phyloP scores from a whole-genome alignment of 2,797 vertebrate species.

The Denticeps clupeoides region DNA sequence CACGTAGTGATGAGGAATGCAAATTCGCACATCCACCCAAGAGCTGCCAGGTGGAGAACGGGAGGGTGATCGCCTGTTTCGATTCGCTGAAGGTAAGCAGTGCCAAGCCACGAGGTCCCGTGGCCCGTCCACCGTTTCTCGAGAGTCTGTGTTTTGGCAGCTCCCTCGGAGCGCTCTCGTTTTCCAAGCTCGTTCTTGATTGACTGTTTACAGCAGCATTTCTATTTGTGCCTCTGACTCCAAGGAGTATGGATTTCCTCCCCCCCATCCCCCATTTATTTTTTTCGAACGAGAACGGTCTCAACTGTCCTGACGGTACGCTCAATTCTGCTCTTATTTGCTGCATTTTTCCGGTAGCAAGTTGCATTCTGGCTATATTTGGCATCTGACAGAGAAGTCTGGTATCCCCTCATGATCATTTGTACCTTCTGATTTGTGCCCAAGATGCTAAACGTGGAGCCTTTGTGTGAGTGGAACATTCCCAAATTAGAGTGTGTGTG shows the following conservation, averaged over 20 bases:
- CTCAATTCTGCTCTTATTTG: not conserved
- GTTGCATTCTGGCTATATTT: not conserved
- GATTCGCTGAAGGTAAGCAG: slow-evolving; percentile 99
- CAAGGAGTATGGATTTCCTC: no score
- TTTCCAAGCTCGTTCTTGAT: no score
- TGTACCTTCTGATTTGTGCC: slow-evolving; percentile 1
- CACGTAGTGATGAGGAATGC: slow-evolving; percentile 96
- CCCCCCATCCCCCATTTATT: no score
- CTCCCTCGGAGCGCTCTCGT: no score
- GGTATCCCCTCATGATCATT: slow-evolving; percentile 2
- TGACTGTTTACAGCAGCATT: no score
- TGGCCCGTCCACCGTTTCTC: no score
- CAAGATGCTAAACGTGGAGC: not conserved
- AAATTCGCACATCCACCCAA: slow-evolving; percentile 98
- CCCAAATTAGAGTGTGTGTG: slow-evolving; percentile 23
- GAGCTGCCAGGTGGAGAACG: slow-evolving; percentile 98
- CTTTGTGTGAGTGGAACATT: slow-evolving; percentile 12
- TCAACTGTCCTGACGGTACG: no score
- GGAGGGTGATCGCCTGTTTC: slow-evolving; percentile 97
- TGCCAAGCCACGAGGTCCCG: no score
- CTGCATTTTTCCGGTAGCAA: not conserved
- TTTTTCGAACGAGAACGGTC: no score
- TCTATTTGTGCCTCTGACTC: no score
- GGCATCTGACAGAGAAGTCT: not conserved
- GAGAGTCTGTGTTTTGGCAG: no score